A percentile compares a stretch with the other conserved stretches of the same genome.
These are phyloP conservation scores for Triplophysa yarkandensis DNA, from an alignment of 2,797 vertebrate species.

Conservation along the genomic window DNA sequence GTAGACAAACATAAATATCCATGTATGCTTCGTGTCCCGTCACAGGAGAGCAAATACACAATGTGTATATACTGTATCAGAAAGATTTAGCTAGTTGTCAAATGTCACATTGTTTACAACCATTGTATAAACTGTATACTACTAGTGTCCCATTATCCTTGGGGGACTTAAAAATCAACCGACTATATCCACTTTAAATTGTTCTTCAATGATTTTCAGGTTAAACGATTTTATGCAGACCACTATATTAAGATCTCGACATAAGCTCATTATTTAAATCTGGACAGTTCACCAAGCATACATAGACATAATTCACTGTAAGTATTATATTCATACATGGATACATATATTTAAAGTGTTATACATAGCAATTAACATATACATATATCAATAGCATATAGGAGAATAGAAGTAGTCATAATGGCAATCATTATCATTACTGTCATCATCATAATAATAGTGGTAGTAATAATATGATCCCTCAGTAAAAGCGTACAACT, in stretches of 20 bases:
- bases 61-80: constrained; percentile 4
- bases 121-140: neutral
- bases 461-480: constrained; percentile 75
- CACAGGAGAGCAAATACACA: constrained; percentile 46
- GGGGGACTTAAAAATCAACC: neutral
- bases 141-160: neutral
- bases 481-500: constrained; percentile 73
- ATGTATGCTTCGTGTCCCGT: constrained; percentile 66
- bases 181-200: no score
- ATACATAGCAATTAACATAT: constrained; percentile 83
- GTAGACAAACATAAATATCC: constrained; percentile 75
- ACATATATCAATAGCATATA: constrained; percentile 85
- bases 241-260: constrained; percentile 5
- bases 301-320: constrained; percentile 75
- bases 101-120: neutral
- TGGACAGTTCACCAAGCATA: constrained; percentile 67
- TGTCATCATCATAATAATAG: constrained; percentile 75
- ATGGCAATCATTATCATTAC: constrained; percentile 80
- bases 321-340: constrained; percentile 81
- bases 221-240: neutral
- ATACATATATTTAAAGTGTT: constrained; percentile 82
- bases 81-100: constrained; percentile 9
- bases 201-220: no score
- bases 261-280: constrained; percentile 48
- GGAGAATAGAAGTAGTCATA: constrained; percentile 78